Conservation (phyloP, 2,797 vertebrate species). For the Spatula versicolor region DNA sequence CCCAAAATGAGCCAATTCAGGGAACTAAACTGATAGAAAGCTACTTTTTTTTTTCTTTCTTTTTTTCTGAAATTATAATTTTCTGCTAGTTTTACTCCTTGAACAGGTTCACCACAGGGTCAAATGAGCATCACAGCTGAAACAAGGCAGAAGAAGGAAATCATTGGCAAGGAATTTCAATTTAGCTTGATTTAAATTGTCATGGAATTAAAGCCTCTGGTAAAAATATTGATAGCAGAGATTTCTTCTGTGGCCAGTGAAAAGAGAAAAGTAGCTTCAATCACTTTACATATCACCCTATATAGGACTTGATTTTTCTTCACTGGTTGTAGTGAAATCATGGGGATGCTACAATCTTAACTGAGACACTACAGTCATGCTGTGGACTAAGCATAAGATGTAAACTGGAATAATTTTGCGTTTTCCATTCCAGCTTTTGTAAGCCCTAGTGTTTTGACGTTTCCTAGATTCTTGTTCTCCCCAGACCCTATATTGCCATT, state of each 20-base stretch:
- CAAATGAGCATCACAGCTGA: not conserved
- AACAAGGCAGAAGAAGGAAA: not conserved
- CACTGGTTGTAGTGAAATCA: not conserved
- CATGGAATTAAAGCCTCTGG: not conserved
- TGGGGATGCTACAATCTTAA: not conserved
- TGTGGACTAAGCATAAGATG: not conserved
- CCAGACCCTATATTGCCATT: not conserved
- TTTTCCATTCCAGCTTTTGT: not conserved
- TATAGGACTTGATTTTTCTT: not conserved
- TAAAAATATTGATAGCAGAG: not conserved
- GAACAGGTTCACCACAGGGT: not conserved
- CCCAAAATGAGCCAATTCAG: not conserved
- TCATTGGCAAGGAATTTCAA: not conserved
- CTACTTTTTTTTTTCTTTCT: too few relatives aligned
- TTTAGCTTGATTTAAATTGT: not conserved
- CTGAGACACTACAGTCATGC: not conserved
- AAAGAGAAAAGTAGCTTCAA: not conserved
- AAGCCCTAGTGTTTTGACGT: not conserved
- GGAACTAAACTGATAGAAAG: not conserved
- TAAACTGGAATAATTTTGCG: not conserved
- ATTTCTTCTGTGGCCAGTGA: not conserved
- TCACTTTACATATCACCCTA: not conserved
- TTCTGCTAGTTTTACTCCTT: not conserved
- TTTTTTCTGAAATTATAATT: not conserved
- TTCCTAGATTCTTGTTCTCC: not conserved